Conservation (phyloP, 2,797 vertebrate species). For the Mycteria americana region DNA sequence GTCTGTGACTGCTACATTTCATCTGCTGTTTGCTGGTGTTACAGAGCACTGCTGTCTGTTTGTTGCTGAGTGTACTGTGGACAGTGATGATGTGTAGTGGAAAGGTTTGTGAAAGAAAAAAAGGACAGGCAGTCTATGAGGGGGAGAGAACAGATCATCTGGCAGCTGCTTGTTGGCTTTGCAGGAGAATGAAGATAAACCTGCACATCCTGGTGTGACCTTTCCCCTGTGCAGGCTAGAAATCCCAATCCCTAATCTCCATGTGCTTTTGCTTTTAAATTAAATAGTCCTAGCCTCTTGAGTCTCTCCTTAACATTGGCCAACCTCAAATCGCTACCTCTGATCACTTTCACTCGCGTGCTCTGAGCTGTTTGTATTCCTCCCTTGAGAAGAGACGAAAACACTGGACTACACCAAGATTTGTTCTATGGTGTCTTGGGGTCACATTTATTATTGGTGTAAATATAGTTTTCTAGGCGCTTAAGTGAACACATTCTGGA, state of each 20-base stretch:
- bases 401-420: not conserved
- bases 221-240: not conserved
- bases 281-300: not conserved
- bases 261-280: constrained; percentile 28
- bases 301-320: not conserved
- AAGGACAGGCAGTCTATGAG: not conserved
- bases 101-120: not conserved
- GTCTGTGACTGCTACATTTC: not conserved
- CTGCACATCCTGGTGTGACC: not conserved
- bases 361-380: not conserved
- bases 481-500: not conserved
- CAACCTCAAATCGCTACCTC: not conserved
- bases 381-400: not conserved
- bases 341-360: not conserved
- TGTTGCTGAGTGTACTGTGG: not conserved
- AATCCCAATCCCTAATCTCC: not conserved
- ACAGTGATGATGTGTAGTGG: not conserved
- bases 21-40: not conserved
- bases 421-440: not conserved
- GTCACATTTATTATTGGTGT: not conserved
- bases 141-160: not conserved
- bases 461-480: not conserved
- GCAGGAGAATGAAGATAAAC: not conserved
- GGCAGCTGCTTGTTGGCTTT: not conserved
- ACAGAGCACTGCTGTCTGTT: not conserved